A percentile compares a stretch with the other conserved stretches of the same genome.
Conservation (phyloP, 2,113 vertebrate species). For the Oncorhynchus tshawytscha region DNA sequence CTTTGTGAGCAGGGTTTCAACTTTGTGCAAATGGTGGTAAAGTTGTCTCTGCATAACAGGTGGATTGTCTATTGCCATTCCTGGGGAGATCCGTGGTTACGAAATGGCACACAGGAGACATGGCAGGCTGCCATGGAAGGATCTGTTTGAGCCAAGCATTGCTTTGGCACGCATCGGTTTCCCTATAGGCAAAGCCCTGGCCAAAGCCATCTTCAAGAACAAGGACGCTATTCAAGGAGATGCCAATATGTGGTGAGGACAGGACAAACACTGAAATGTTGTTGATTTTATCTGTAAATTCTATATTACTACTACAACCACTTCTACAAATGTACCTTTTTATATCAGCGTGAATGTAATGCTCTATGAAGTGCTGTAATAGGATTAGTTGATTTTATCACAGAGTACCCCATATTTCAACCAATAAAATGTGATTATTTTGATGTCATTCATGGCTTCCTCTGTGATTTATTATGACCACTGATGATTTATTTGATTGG, state of each 20-base stretch:
- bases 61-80: constrained; percentile 90
- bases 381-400: background rate
- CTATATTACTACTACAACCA: too few species aligned
- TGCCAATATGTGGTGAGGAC: constrained; percentile 81
- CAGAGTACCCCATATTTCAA: background rate
- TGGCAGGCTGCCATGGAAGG: constrained; percentile 87
- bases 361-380: background rate
- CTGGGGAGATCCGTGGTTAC: constrained; percentile 92
- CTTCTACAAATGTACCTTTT: background rate
- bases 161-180: constrained; percentile 86
- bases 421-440: background rate
- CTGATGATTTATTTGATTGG: background rate
- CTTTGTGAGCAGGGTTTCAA: background rate
- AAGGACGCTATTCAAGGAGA: constrained; percentile 70
- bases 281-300: too few species aligned
- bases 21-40: background rate
- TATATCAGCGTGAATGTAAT: background rate
- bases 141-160: constrained; percentile 91
- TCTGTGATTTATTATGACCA: background rate
- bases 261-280: background rate
- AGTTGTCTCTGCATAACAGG: constrained; percentile 70
- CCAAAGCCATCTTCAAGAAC: constrained; percentile 73
- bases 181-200: constrained; percentile 82
- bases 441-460: background rate
- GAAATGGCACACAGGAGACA: constrained; percentile 89